Evolutionary conservation across 2,797 vertebrate species (phyloP), one percentile per base, ranked within the genome.

Genomic region (Myiotriccus ornatus): DNA sequence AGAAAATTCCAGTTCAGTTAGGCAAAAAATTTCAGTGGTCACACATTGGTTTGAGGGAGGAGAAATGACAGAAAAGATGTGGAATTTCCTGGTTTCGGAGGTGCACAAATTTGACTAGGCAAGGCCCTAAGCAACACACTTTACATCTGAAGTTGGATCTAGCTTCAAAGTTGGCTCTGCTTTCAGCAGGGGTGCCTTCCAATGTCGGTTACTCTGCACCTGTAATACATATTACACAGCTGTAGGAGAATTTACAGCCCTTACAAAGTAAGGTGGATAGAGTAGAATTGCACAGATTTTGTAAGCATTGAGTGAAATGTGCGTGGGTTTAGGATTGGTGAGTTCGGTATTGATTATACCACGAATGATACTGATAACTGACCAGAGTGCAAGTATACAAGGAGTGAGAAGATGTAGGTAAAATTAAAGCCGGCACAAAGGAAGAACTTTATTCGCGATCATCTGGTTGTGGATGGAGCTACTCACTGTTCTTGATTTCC

Each of bases 331-430:
- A 43, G 12, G 43, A 35, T 34, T 39, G 44, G 49, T 81, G 12
- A 80, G 28, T 73, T 83, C 59, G 44, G 0, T 85, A 52, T 3
- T 6, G 80, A n/a, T 53, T 82, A 37, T 11, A 12, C 35, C 15
- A 37, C 12, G 55, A 30, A 62, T 30, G 2, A 14, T 60, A 25
- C 30, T 83, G 75, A 25, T 78, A 46, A 37, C 6, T 78, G 24
- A 60, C 34, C 8, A 21, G 46, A 78, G 47, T 7, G 10, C 0
- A 0, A 39, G 7, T 62, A 9, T 64, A 35, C 3, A 43, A 0
- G 6, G 7, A 50, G 2, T 49, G 27, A 86, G 78, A 85, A 63
- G 15, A 83, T 82, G 32, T 25, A 18, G 1, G 7, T 65, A 44
- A 83, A 84, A 75, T 34, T 34, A 47, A 90, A 78, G 41, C 24